Conservation (phyloP, 1,140 invertebrate genomes). For the Calephelis nemesis region DNA sequence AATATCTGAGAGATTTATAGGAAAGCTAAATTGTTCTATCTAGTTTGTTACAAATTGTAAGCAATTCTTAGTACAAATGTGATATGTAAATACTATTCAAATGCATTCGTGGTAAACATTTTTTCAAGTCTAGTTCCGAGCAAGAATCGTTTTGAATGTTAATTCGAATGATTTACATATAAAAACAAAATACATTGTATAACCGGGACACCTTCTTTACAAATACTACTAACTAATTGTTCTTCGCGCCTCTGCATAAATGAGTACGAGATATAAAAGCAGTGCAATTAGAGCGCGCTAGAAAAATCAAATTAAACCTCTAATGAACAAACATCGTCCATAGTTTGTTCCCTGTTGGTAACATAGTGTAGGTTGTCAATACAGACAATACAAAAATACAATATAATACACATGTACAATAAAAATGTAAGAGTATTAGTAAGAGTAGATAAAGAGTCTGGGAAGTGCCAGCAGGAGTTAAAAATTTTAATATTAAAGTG, state of each 20-base stretch:
- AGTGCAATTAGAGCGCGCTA: slow-evolving; percentile 68
- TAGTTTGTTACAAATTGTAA: not conserved
- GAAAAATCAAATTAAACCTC: slow-evolving; percentile 74
- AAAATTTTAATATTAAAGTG: too few species aligned
- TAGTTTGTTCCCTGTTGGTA: slow-evolving; percentile 39
- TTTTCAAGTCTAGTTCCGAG: slow-evolving; percentile 21
- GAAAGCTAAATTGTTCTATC: not conserved
- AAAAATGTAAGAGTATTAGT: too few species aligned
- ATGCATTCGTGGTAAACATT: slow-evolving; percentile 17
- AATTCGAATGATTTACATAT: slow-evolving; percentile 36
- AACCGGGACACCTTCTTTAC: slow-evolving; percentile 27
- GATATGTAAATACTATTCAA: slow-evolving; percentile 5
- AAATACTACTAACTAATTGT: slow-evolving; percentile 57
- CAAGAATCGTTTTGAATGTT: slow-evolving; percentile 25
- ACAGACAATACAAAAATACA: slow-evolving; percentile 23
- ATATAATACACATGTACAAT: too few species aligned
- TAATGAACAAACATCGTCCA: slow-evolving; percentile 70
- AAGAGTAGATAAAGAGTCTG: too few species aligned
- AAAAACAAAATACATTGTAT: slow-evolving; percentile 20
- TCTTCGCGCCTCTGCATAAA: slow-evolving; percentile 48
- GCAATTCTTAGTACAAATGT: not conserved
- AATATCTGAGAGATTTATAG: slow-evolving; percentile 1
- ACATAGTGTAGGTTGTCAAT: slow-evolving; percentile 31
- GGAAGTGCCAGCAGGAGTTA: too few species aligned
- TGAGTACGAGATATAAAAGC: slow-evolving; percentile 64